phyloP scores from a whole-genome alignment of 2,113 vertebrate genomes.

The Rhynchomys soricoides region DNA sequence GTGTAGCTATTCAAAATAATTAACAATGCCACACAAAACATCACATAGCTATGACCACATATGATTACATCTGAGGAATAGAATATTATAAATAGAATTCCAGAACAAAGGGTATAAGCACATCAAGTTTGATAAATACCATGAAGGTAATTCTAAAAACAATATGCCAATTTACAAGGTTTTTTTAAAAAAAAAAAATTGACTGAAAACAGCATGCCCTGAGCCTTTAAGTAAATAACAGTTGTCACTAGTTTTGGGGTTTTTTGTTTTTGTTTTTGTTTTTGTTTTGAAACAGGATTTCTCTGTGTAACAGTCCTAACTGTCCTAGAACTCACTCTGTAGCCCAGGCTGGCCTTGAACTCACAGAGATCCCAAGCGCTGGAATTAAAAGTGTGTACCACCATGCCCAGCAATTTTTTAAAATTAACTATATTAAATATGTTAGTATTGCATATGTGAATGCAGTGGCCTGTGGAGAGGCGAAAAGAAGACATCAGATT shows the following conservation, averaged over 20 bases:
- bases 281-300: not conserved
- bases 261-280: not conserved
- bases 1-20: conserved; percentile 45
- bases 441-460: too few relatives aligned
- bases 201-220: not conserved
- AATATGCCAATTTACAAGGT: not conserved
- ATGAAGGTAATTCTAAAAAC: not conserved
- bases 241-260: too few relatives aligned
- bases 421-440: too few relatives aligned
- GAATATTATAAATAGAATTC: conserved; percentile 35
- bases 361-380: not conserved
- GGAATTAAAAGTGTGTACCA: not conserved
- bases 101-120: not conserved
- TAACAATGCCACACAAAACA: not conserved
- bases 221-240: conserved; percentile 35
- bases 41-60: not conserved
- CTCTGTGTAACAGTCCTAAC: not conserved
- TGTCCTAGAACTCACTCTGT: not conserved
- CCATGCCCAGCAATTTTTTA: not conserved
- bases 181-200: not conserved
- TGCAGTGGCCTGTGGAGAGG: too few relatives aligned
- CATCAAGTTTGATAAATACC: conserved; percentile 42
- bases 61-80: not conserved
- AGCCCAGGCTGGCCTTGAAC: not conserved
- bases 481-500: too few relatives aligned